A percentile compares a stretch with the other conserved stretches of the same genome.
Conservation (phyloP, 92 coral and sea anemone species). For the Zoanthus sansibaricus region DNA sequence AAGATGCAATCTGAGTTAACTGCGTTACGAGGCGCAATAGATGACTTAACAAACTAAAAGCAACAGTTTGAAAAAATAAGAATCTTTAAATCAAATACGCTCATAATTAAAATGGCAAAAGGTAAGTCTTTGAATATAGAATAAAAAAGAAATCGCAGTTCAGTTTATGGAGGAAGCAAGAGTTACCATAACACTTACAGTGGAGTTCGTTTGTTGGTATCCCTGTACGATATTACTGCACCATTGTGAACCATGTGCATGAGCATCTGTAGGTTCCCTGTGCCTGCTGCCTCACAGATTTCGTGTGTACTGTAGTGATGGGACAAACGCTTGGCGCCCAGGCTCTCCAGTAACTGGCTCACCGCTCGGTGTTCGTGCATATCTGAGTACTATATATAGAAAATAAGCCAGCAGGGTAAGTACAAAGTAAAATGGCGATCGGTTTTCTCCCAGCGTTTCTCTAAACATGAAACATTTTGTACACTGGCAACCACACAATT, state of each 20-base stretch:
- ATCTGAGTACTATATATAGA: slow-evolving; percentile 86
- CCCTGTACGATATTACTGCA: slow-evolving; percentile 89
- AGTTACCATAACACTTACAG: slow-evolving; percentile 68
- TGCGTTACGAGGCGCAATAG: no score
- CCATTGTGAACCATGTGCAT: slow-evolving; percentile 99
- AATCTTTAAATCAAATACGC: no score
- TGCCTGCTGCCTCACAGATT: slow-evolving; percentile 91
- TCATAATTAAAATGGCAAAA: no score
- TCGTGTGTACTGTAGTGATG: slow-evolving; percentile 94
- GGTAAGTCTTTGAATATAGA: no score
- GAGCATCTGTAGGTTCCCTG: slow-evolving; percentile 94
- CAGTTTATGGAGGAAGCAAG: no score
- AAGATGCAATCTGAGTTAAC: no score
- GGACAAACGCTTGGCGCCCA: slow-evolving; percentile 86
- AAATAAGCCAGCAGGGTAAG: not conserved
- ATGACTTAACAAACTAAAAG: no score
- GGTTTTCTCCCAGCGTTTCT: not conserved
- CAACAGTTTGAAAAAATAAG: no score
- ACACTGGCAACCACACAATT: no score
- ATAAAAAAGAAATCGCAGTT: no score
- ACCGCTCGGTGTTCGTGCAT: slow-evolving; percentile 98
- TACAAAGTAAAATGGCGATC: not conserved
- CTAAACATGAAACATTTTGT: no score
- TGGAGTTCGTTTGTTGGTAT: slow-evolving; percentile 87
- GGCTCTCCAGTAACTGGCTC: slow-evolving; percentile 88